Conservation (phyloP, 2,888 invertebrate species). For the Byasa hedistus region DNA sequence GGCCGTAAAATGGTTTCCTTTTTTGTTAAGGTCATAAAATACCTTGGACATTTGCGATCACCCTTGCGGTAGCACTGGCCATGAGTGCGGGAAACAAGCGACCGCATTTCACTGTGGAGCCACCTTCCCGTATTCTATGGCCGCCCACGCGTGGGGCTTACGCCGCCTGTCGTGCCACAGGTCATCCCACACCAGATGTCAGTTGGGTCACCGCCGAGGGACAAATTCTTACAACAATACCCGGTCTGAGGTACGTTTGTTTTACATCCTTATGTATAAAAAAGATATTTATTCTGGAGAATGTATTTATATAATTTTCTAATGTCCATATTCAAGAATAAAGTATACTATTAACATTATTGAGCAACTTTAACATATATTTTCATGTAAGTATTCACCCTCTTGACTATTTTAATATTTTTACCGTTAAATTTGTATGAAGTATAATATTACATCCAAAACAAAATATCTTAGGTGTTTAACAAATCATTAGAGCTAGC, state of each 20-base stretch:
- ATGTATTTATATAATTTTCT: background rate
- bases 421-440: too few species aligned
- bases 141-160: constrained; percentile 69
- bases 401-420: too few species aligned
- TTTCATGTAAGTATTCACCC: too few species aligned
- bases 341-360: too few species aligned
- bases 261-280: background rate
- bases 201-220: constrained; percentile 74
- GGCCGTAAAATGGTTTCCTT: too few species aligned
- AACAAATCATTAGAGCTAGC: too few species aligned
- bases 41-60: constrained; percentile 48
- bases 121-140: constrained; percentile 69
- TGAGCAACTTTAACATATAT: too few species aligned
- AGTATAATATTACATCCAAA: too few species aligned
- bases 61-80: constrained; percentile 45
- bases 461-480: too few species aligned
- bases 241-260: constrained; percentile 60
- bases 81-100: constrained; percentile 61
- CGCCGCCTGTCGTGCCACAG: constrained; percentile 64
- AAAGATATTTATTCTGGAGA: background rate
- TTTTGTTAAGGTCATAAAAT: constrained; percentile 40
- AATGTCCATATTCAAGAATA: too few species aligned
- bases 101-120: constrained; percentile 66
- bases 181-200: constrained; percentile 66
- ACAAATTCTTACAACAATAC: constrained; percentile 70